Evolutionary conservation across 2,888 invertebrate genomes (phyloP).

Genomic region (Philhelius pedissequus): DNA sequence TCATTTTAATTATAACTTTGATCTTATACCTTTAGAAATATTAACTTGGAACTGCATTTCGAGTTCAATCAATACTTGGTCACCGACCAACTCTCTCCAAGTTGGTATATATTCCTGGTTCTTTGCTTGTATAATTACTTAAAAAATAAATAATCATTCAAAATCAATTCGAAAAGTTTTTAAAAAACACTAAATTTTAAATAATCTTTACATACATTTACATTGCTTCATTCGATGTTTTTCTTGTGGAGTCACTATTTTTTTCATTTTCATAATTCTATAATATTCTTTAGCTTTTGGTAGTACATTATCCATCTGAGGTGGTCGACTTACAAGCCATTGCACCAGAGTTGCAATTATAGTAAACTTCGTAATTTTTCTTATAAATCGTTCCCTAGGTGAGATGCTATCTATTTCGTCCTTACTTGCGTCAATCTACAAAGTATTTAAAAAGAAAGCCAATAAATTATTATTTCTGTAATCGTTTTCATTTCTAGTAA

Average conservation of each 20-base stretch:
- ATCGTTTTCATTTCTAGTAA: no score
- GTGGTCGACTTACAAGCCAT: slow-evolving; percentile 75
- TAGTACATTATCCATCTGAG: slow-evolving; percentile 71
- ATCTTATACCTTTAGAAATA: slow-evolving; percentile 76
- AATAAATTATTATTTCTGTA: no score
- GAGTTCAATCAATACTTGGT: slow-evolving; percentile 84
- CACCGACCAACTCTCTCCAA: slow-evolving; percentile 86
- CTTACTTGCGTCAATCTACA: slow-evolving; percentile 11
- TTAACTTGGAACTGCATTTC: slow-evolving; percentile 84
- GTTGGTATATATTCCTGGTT: slow-evolving; percentile 78
- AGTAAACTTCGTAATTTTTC: slow-evolving; percentile 75
- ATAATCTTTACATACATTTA: slow-evolving; percentile 73
- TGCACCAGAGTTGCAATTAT: slow-evolving; percentile 76
- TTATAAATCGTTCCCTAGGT: slow-evolving; percentile 69
- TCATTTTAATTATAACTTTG: no score
- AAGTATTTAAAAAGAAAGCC: not conserved
- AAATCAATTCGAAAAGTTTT: not conserved
- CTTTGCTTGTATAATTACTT: slow-evolving; percentile 75
- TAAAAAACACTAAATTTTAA: no score
- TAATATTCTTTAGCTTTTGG: slow-evolving; percentile 72
- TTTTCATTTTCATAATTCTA: slow-evolving; percentile 70
- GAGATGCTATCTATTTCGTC: not conserved
- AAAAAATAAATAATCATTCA: not conserved
- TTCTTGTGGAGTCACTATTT: slow-evolving; percentile 70
- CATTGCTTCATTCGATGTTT: slow-evolving; percentile 73